These are phyloP conservation scores for Sigmodon hispidus DNA, from an alignment of 2,113 vertebrate species.

Conservation along the genomic window DNA sequence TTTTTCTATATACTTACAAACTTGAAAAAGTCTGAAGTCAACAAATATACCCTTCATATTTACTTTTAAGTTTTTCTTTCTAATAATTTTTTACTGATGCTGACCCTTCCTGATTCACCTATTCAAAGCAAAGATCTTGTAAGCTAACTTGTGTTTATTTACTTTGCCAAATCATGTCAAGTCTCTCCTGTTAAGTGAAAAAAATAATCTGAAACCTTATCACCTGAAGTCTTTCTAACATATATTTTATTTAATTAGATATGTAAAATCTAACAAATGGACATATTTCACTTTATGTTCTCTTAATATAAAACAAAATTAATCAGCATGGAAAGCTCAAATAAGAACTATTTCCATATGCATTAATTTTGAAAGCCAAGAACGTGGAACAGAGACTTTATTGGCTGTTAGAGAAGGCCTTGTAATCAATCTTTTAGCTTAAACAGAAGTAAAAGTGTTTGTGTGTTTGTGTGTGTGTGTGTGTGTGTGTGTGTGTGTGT, in stretches of 20 bases:
- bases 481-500: neutral
- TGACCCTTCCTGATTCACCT: neutral
- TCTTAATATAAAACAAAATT: neutral
- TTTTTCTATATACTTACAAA: neutral
- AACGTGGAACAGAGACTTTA: neutral
- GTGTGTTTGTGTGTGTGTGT: neutral
- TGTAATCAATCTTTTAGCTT: fast-evolving
- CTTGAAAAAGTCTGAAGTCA: neutral
- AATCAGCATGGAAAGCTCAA: neutral
- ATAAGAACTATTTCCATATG: fast-evolving
- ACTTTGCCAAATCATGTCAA: neutral
- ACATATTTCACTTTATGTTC: neutral
- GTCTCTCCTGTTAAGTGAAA: neutral
- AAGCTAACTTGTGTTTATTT: neutral
- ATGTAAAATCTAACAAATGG: neutral
- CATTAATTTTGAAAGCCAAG: neutral
- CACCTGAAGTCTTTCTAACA: neutral
- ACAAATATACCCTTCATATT: neutral
- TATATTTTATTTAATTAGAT: neutral
- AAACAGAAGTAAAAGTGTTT: neutral
- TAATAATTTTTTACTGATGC: neutral
- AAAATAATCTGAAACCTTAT: neutral
- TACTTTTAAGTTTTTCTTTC: neutral
- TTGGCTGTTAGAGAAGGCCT: neutral
- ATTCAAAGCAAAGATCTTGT: neutral